Evolutionary conservation across 2,113 vertebrate species (phyloP).

Genomic region (Canis aureus): DNA sequence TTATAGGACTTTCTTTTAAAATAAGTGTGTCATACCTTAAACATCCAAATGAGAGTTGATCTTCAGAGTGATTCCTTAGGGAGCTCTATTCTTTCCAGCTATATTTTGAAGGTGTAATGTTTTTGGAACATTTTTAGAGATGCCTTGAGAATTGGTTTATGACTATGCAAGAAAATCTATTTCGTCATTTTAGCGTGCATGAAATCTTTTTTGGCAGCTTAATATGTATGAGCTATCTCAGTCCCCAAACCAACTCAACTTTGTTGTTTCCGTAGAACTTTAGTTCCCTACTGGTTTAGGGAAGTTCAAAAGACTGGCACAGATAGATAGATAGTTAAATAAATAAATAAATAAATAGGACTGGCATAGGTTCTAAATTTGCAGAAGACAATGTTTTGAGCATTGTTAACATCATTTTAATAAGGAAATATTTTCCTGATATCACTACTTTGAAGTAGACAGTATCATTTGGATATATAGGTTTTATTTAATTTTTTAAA

Average conservation of each 20-base stretch:
- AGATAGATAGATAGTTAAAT: neutral
- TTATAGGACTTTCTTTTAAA: slow-evolving; percentile 60
- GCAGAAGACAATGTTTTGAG: slow-evolving; percentile 32
- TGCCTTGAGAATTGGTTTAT: slow-evolving; percentile 22
- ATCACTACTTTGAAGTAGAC: slow-evolving; percentile 39
- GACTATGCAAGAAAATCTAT: slow-evolving; percentile 38
- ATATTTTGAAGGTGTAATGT: neutral
- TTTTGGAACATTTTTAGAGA: slow-evolving; percentile 13
- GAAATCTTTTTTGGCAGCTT: slow-evolving; percentile 42
- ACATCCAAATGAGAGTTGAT: slow-evolving; percentile 58
- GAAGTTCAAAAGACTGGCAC: slow-evolving; percentile 38
- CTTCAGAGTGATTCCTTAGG: slow-evolving; percentile 36
- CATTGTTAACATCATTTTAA: slow-evolving; percentile 30
- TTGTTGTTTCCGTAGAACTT: slow-evolving; percentile 37
- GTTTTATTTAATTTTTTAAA: slow-evolving; percentile 26
- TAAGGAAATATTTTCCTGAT: slow-evolving; percentile 15
- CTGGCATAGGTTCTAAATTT: slow-evolving; percentile 8
- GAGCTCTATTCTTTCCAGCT: neutral
- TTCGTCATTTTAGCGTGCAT: slow-evolving; percentile 50
- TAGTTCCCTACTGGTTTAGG: neutral
- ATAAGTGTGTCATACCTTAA: slow-evolving; percentile 24
- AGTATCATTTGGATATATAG: slow-evolving; percentile 52
- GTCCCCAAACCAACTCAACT: neutral
- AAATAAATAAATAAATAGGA: too few species aligned
- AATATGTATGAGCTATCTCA: slow-evolving; percentile 38